These are phyloP conservation scores for Brachyopa scutellaris DNA, from an alignment of 2,888 invertebrate species.

Conservation along the genomic window DNA sequence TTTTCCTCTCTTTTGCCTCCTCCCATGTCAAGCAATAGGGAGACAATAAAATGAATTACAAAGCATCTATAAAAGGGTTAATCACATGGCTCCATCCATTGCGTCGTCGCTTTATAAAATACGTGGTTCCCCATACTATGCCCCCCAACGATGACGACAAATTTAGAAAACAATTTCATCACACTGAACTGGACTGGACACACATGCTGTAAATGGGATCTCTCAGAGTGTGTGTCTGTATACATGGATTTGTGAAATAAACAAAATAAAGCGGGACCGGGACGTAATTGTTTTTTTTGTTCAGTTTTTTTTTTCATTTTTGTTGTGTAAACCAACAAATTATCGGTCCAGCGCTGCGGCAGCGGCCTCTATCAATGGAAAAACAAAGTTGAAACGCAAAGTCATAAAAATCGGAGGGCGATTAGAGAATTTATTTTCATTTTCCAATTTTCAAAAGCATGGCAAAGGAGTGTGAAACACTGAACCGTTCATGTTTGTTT, in stretches of 20 bases:
- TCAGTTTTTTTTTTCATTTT: conserved; percentile 19
- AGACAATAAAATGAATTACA: conserved; percentile 52
- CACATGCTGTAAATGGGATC: conserved; percentile 28
- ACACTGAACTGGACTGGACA: conserved; percentile 8
- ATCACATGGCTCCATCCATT: conserved; percentile 22
- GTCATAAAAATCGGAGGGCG: conserved; percentile 18
- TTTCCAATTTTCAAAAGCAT: neutral
- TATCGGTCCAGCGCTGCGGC: neutral
- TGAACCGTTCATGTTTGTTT: conserved; percentile 7
- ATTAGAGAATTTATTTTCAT: conserved; percentile 41
- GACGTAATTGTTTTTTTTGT: neutral
- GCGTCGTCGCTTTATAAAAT: neutral
- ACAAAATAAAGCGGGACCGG: neutral
- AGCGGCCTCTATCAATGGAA: neutral
- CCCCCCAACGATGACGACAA: conserved; percentile 28
- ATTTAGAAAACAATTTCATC: conserved; percentile 48
- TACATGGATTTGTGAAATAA: conserved; percentile 13
- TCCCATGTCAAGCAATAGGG: conserved; percentile 1
- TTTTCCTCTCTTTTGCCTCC: neutral
- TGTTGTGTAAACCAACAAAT: conserved; percentile 36
- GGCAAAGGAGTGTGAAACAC: neutral
- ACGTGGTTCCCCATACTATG: neutral
- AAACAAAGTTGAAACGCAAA: conserved; percentile 2
- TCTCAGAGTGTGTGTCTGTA: neutral
- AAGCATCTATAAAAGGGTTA: conserved; percentile 52